Evolutionary conservation across 2,888 invertebrate species (phyloP), one percentile per base, ranked within the genome.

Genomic region (Lepidochrysops patricia): DNA sequence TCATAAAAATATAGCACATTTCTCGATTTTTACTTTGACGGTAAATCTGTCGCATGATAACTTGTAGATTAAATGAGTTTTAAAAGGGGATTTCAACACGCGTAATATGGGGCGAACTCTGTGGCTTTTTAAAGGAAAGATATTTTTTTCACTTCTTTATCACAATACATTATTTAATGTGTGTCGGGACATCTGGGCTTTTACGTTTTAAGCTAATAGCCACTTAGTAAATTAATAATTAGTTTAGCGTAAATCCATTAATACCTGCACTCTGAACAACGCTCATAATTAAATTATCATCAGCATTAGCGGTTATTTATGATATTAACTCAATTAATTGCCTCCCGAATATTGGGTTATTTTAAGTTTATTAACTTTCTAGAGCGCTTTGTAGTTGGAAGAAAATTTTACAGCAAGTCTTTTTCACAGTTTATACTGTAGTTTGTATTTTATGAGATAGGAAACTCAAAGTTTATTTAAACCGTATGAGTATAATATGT

Each of bases 61-160:
- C 54, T 54, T 29, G 15, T 29, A 54, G 32, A 54, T 54, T 54
- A 54, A 54, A 32, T 54, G 54, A 54, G 19, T 54, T 54, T 54
- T 29, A 54, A 54, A 12, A 54, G 54, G 27, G 32, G 19, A 54
- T 32, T 54, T 54, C 15, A 32, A 54, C 29, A 54, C 54, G 54
- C 54, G 29, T 54, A 54, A 54, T 54, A 12, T 54, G 29, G 29
- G 32, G 15, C 23, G 54, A 19, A 29, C 32, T 32, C 54, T 29
- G 32, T 6, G 32, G 7, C 19, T 54, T 29, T 32, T 29, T 19
- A 9, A 54, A 13, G 29, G 15, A 19, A 23, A 43, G 23, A 23
- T 19, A 43, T 19, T 19, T 43, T 19, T 43, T 43, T 19, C 19
- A 43, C 9, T 7, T 19, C 12, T 12, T 43, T 19, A 19, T 19